Percentiles rank a stretch among this genome's conserved stretches.
These are phyloP conservation scores for Gymnocheta viridis DNA, from an alignment of 2,888 invertebrate genomes.

Conservation along the genomic window DNA sequence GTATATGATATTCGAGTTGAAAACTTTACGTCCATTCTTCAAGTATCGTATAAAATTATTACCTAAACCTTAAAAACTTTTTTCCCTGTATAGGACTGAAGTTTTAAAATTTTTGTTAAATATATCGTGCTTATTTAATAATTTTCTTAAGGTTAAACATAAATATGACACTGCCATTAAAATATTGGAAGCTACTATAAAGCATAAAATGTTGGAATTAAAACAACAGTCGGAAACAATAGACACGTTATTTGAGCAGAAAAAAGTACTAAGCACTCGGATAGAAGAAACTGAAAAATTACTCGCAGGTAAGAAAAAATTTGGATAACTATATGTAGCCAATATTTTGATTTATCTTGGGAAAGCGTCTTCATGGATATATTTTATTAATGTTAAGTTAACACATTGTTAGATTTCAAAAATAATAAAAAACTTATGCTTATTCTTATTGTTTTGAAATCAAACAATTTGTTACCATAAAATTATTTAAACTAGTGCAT, in stretches of 20 bases:
- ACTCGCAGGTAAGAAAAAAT: slow-evolving; percentile 69
- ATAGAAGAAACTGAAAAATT: slow-evolving; percentile 73
- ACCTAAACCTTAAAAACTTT: too few species aligned
- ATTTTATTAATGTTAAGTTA: too few species aligned
- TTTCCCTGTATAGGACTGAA: neutral
- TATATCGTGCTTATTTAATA: neutral
- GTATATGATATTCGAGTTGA: neutral
- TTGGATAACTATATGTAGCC: neutral
- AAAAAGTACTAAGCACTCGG: slow-evolving; percentile 70
- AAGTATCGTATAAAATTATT: neutral
- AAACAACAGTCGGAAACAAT: slow-evolving; percentile 71
- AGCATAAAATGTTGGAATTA: slow-evolving; percentile 72
- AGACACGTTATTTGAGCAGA: slow-evolving; percentile 73
- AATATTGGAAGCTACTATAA: slow-evolving; percentile 83
- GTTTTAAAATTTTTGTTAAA: neutral
- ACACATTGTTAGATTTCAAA: too few species aligned
- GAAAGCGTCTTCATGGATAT: too few species aligned
- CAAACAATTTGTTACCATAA: too few species aligned
- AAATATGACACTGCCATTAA: slow-evolving; percentile 83
- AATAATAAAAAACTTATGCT: too few species aligned
- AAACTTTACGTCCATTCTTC: neutral
- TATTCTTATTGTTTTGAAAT: too few species aligned
- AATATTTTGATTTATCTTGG: too few species aligned
- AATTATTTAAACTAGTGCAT: too few species aligned
- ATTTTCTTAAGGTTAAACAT: slow-evolving; percentile 80